A percentile compares a stretch with the other conserved stretches of the same genome.
These are phyloP conservation scores for Sinella curviseta DNA, from an alignment of 1,140 invertebrate genomes.

Conservation along the genomic window DNA sequence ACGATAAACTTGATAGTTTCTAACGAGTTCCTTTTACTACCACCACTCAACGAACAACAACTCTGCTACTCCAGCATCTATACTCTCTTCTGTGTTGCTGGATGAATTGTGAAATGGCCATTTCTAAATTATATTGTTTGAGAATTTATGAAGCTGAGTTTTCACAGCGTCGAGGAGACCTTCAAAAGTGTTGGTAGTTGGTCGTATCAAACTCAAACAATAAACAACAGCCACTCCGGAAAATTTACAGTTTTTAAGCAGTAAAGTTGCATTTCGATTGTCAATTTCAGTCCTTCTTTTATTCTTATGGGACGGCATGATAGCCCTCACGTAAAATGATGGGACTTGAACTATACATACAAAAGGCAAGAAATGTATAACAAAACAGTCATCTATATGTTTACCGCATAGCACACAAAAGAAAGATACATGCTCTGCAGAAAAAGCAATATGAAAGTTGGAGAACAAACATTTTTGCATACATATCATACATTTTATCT, in stretches of 20 bases:
- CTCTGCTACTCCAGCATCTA: too few species aligned
- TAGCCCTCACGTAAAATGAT: background rate
- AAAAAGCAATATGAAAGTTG: background rate
- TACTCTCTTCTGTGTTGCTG: too few species aligned
- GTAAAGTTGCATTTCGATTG: background rate
- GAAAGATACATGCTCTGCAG: background rate
- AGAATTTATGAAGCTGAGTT: background rate
- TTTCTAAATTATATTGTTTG: background rate
- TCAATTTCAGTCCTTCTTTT: constrained; percentile 5
- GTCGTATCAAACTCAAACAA: background rate
- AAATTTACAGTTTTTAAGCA: background rate
- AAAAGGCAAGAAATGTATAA: background rate
- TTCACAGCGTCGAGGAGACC: background rate
- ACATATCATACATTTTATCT: too few species aligned
- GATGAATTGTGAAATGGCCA: too few species aligned
- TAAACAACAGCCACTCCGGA: background rate
- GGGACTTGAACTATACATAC: background rate
- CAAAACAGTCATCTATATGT: background rate
- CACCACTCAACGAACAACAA: too few species aligned
- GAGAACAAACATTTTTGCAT: too few species aligned
- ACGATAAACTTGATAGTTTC: too few species aligned
- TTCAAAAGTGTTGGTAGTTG: background rate
- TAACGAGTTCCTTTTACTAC: too few species aligned
- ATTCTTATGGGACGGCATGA: background rate
- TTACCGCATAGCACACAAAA: background rate